phyloP scores from a whole-genome alignment of 2,797 vertebrate genomes.

The Gadopsis marmoratus region DNA sequence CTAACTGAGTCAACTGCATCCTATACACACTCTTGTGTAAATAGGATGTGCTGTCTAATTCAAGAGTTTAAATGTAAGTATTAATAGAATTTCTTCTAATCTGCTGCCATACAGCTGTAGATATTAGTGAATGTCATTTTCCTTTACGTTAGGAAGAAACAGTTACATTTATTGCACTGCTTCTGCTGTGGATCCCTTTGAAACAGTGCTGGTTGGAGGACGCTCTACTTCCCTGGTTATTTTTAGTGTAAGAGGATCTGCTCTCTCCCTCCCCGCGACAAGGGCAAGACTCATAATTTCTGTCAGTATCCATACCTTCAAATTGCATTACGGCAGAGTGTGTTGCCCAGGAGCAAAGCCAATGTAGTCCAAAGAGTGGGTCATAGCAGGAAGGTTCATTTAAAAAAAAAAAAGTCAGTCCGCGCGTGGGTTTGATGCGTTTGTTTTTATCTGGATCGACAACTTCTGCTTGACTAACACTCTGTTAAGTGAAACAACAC shows the following conservation, averaged over 20 bases:
- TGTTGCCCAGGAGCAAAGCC: slow-evolving; percentile 54
- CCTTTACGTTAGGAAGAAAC: slow-evolving; percentile 30
- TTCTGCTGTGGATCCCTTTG: slow-evolving; percentile 55
- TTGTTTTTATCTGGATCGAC: slow-evolving; percentile 25
- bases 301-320: slow-evolving; percentile 73
- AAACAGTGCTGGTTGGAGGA: slow-evolving; percentile 70
- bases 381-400: slow-evolving; percentile 46
- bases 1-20: slow-evolving; percentile 5
- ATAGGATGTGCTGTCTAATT: slow-evolving; percentile 23
- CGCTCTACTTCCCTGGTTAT: slow-evolving; percentile 81
- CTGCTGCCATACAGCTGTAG: background rate
- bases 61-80: slow-evolving; percentile 19
- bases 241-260: slow-evolving; percentile 83
- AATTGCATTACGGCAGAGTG: slow-evolving; percentile 64
- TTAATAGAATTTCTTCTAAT: slow-evolving; percentile 17
- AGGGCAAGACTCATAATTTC: slow-evolving; percentile 82
- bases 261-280: slow-evolving; percentile 71
- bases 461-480: slow-evolving; percentile 26
- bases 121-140: slow-evolving; percentile 20
- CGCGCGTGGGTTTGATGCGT: slow-evolving; percentile 7
- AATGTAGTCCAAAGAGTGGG: slow-evolving; percentile 34
- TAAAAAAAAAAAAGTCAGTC: slow-evolving; percentile 25
- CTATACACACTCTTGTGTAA: background rate
- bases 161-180: slow-evolving; percentile 24
- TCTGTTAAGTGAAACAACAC: slow-evolving; percentile 39